Evolutionary conservation across 2,113 vertebrate species (phyloP), one percentile per base, ranked within the genome.

Genomic region (Campylomormyrus tamandua): DNA sequence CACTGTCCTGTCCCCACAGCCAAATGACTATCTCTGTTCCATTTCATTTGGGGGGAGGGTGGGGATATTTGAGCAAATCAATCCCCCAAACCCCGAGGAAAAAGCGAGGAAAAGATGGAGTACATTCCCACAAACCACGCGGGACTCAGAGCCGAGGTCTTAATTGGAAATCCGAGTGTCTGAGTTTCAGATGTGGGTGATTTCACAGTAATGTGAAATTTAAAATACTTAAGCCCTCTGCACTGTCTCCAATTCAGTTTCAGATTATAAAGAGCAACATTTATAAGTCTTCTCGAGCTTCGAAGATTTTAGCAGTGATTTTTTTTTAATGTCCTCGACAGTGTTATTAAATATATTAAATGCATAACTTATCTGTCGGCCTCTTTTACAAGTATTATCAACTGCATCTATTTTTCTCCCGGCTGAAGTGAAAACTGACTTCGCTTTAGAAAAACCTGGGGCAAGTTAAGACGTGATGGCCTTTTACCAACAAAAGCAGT

Each of bases 241-340:
- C 48, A 27, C 84, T n/a, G n/a, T 5, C 46, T 27, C 48, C n/a
- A 15, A 87, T 48, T 87, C 49, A 35, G 24, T 84, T 52, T 31
- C 49, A 52, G 85, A 87, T 87, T 52, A 87, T 87, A 53, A 87
- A 87, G 48, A 13, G 49, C 42, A 52, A 52, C 49, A 87, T 87
- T 87, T 52, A 50, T 17, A n/a, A 86, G 83, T 53, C 11, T 85
- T 49, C 83, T 45, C 10, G 1, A 50, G 49, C 31, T 53, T 53
- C 17, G 13, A 31, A 87, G 9, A 53, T 48, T 52, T 49, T 24
- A 52, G 49, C 3, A 87, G 17, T 86, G 39, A 50, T 46, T 86
- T n/a, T 45, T 48, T 86, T 49, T 86, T 31, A 27, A 49, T n/a
- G 11, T 27, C 46, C 48, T 49, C 27, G 13, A 1, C 49, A 87